A percentile compares a stretch with the other conserved stretches of the same genome.
phyloP scores from a whole-genome alignment of 2,113 vertebrate species.

The Larimichthys polyactis region DNA sequence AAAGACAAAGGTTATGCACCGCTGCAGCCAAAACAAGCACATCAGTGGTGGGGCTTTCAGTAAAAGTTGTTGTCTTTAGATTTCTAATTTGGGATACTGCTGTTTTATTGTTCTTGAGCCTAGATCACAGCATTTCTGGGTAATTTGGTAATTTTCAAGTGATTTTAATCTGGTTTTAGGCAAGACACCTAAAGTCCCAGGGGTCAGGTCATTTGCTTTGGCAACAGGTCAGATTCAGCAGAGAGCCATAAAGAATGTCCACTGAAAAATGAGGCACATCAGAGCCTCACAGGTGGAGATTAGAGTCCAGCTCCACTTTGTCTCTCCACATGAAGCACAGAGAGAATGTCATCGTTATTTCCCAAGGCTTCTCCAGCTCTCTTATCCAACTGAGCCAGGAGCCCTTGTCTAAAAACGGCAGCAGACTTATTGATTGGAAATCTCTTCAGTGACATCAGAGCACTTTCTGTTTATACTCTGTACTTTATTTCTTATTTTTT shows the following conservation, averaged over 20 bases:
- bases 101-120: conserved; percentile 44
- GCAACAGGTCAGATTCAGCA: conserved; percentile 52
- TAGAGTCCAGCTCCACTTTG: conserved; percentile 38
- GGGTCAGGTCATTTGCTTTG: conserved; percentile 48
- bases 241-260: conserved; percentile 38
- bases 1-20: conserved; percentile 67
- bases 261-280: conserved; percentile 37
- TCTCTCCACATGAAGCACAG: conserved; percentile 33
- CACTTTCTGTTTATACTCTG: conserved; percentile 54
- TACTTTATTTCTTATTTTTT: conserved; percentile 49
- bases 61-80: conserved; percentile 70
- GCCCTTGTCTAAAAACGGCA: conserved; percentile 61
- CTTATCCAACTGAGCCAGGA: conserved; percentile 45
- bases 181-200: conserved; percentile 39
- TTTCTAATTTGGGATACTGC: conserved; percentile 71
- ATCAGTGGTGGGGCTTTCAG: conserved; percentile 43
- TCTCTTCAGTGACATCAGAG: conserved; percentile 64
- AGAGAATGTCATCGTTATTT: conserved; percentile 46
- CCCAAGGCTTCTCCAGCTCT: conserved; percentile 41
- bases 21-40: conserved; percentile 76
- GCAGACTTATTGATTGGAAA: conserved; percentile 64
- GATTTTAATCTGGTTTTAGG: conserved; percentile 33
- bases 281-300: conserved; percentile 56
- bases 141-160: conserved; percentile 16
- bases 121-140: conserved; percentile 29